Evolutionary conservation across 2,888 invertebrate species (phyloP), one percentile per base, ranked within the genome.

Genomic region (Ametastegia equiseti): DNA sequence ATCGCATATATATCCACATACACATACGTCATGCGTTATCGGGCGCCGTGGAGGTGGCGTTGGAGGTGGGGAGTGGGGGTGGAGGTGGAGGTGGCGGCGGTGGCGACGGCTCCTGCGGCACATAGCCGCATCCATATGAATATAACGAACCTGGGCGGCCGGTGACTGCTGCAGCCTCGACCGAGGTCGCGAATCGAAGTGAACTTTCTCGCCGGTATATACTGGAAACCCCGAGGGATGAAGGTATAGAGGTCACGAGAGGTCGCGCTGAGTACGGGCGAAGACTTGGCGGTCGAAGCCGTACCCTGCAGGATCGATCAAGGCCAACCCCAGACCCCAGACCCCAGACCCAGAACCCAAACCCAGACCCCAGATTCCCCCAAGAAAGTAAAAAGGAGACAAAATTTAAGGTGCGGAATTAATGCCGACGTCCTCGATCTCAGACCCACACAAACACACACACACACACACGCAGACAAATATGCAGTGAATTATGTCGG

Each of bases 11-110:
- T n/a, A n/a, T n/a, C n/a, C n/a, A n/a, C n/a, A n/a, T n/a, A n/a
- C n/a, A n/a, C n/a, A n/a, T 71, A 71, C 45, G 71, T 71, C 47
- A 71, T 47, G 71, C 47, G 65, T 67, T 67, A 67, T 67, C 65
- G 65, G 19, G 65, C 19, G 54, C 54, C n/a, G 19, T 5, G 54
- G 13, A 13, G 13, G 54, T 5, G 54, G 54, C 5, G n/a, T n/a
- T n/a, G n/a, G n/a, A n/a, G n/a, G n/a, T n/a, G n/a, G n/a, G n/a
- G n/a, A n/a, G n/a, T n/a, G n/a, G n/a, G n/a, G n/a, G n/a, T n/a
- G n/a, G n/a, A n/a, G n/a, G n/a, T n/a, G n/a, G n/a, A n/a, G n/a
- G n/a, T n/a, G n/a, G n/a, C n/a, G n/a, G n/a, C n/a, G n/a, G n/a
- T n/a, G n/a, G n/a, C n/a, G n/a, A 33, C 15, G 30, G 33, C 63